A percentile compares a stretch with the other conserved stretches of the same genome.
Evolutionary conservation across 2,113 vertebrate species (phyloP).

Genomic region (Motacilla alba): DNA sequence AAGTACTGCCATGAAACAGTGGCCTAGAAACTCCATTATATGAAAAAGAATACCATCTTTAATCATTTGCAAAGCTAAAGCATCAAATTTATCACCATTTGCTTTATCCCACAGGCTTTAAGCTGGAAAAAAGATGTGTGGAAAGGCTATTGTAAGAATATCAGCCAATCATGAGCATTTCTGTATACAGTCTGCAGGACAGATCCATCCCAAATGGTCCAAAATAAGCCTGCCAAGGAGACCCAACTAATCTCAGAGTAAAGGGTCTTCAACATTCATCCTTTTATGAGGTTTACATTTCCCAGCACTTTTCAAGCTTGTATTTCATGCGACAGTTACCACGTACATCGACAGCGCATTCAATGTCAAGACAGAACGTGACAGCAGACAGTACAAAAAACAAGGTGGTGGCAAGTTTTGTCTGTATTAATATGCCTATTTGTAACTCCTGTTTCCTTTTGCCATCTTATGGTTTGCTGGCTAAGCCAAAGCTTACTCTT

Average conservation of each 20-base stretch:
- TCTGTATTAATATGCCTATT: background rate
- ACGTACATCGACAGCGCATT: accelerated
- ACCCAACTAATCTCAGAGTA: background rate
- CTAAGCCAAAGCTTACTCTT: background rate
- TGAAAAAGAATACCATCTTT: background rate
- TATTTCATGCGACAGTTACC: background rate
- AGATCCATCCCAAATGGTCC: background rate
- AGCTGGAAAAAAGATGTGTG: background rate
- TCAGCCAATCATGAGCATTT: background rate
- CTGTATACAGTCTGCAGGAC: background rate
- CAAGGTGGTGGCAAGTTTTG: background rate
- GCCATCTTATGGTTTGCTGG: background rate
- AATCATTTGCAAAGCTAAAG: conserved; percentile 36
- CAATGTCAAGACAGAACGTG: background rate
- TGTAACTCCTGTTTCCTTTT: background rate
- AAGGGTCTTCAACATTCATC: background rate
- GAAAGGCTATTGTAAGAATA: background rate
- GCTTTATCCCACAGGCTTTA: background rate
- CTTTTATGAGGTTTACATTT: conserved; percentile 38
- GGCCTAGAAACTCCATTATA: background rate
- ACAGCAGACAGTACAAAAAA: background rate
- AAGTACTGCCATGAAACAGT: background rate
- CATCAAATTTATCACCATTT: background rate
- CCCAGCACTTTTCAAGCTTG: background rate
- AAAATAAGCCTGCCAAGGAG: background rate